Evolutionary conservation across 2,888 invertebrate species (phyloP).

Genomic region (Thereva unica): DNA sequence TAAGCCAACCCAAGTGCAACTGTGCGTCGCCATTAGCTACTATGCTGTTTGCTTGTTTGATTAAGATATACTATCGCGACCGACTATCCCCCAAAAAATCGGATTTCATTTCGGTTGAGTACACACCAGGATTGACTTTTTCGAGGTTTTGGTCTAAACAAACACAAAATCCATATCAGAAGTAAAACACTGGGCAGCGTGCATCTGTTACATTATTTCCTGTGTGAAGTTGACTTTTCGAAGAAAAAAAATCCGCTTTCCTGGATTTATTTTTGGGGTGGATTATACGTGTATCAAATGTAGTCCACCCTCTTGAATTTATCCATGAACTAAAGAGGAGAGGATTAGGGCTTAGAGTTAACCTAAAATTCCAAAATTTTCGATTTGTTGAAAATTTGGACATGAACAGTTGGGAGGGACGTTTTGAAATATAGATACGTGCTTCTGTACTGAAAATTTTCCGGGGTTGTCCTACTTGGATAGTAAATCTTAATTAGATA

Average conservation of each 20-base stretch:
- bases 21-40: background rate
- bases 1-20: background rate
- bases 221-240: too few relatives aligned
- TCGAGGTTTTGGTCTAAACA: conserved; percentile 1
- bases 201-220: conserved; percentile 3
- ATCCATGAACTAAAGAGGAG: background rate
- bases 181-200: background rate
- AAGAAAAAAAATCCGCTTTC: too few relatives aligned
- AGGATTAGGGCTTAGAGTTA: background rate
- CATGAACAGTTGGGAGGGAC: too few relatives aligned
- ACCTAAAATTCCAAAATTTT: background rate
- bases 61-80: conserved; percentile 7
- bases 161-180: background rate
- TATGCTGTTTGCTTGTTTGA: conserved; percentile 7
- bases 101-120: background rate
- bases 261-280: background rate
- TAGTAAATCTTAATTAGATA: too few relatives aligned
- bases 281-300: conserved; percentile 24
- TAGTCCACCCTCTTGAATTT: conserved; percentile 40
- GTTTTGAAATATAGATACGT: too few relatives aligned
- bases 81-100: conserved; percentile 6
- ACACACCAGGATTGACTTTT: conserved; percentile 8
- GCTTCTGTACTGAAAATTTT: too few relatives aligned
- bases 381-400: too few relatives aligned
- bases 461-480: too few relatives aligned